These are phyloP conservation scores for Meles meles DNA, from an alignment of 2,113 vertebrate species.

Conservation along the genomic window DNA sequence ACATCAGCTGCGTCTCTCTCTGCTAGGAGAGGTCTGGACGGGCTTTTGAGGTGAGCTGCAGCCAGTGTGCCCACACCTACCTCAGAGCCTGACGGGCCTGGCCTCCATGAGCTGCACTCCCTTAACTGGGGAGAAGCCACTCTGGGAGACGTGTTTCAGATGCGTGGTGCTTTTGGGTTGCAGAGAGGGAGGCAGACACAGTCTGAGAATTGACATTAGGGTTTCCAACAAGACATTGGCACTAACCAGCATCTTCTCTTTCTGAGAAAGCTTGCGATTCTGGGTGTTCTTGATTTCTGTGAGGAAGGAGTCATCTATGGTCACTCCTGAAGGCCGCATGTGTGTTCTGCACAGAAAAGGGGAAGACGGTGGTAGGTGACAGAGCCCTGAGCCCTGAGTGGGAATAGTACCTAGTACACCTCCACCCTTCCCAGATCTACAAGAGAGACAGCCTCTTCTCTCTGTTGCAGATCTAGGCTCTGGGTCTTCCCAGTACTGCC, in stretches of 20 bases:
- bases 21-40: not conserved
- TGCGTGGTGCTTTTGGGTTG: not conserved
- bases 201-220: not conserved
- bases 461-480: not conserved
- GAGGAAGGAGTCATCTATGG: not conserved
- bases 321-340: not conserved
- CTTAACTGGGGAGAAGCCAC: not conserved
- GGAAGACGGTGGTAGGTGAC: constrained; percentile 15
- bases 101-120: not conserved
- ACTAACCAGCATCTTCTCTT: constrained; percentile 67
- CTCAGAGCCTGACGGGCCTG: not conserved
- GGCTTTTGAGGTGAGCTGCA: not conserved
- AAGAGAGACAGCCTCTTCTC: not conserved
- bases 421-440: not conserved
- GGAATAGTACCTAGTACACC: not conserved
- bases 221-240: not conserved
- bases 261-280: constrained; percentile 46
- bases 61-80: not conserved
- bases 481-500: not conserved
- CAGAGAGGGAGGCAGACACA: not conserved
- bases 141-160: not conserved
- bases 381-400: not conserved
- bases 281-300: not conserved
- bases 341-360: constrained; percentile 43
- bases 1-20: not conserved